Evolutionary conservation across 2,113 vertebrate genomes (phyloP).

Genomic region (Tychaedon coryphoeus): DNA sequence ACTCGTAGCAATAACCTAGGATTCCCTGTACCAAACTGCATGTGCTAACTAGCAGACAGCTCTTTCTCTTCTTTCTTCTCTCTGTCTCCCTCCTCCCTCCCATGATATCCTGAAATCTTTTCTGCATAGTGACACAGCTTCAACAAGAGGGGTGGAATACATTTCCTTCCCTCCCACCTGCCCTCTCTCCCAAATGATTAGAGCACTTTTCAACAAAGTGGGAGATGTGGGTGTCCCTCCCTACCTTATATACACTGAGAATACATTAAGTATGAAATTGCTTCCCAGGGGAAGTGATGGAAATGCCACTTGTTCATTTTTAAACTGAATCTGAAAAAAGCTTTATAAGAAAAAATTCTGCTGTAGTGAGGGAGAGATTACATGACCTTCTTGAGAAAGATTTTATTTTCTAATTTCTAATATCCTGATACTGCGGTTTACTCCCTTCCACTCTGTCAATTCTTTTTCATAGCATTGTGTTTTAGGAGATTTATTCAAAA

Average conservation of each 20-base stretch:
- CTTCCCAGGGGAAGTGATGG: slow-evolving; percentile 46
- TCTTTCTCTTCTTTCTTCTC: background rate
- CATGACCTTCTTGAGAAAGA: slow-evolving; percentile 29
- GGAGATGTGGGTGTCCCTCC: slow-evolving; percentile 57
- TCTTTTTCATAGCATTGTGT: background rate
- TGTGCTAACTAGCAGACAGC: background rate
- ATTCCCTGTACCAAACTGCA: background rate
- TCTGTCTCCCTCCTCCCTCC: background rate
- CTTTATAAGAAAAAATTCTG: background rate
- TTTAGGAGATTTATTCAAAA: slow-evolving; percentile 63
- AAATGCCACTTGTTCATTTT: slow-evolving; percentile 56
- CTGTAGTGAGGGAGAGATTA: background rate
- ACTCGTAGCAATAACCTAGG: background rate
- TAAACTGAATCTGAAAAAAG: slow-evolving; percentile 25
- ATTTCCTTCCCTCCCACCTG: slow-evolving; percentile 56
- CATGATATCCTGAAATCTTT: slow-evolving; percentile 28
- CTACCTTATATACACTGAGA: slow-evolving; percentile 30
- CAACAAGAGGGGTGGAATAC: slow-evolving; percentile 52
- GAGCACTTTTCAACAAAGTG: slow-evolving; percentile 52
- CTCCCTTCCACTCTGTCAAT: background rate
- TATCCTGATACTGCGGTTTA: background rate
- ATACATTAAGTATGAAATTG: slow-evolving; percentile 57
- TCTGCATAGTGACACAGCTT: slow-evolving; percentile 43
- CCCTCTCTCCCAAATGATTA: slow-evolving; percentile 40
- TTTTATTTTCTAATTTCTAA: slow-evolving; percentile 34